Conservation (phyloP, 1,140 invertebrate genomes). For the Theocolax elegans region DNA sequence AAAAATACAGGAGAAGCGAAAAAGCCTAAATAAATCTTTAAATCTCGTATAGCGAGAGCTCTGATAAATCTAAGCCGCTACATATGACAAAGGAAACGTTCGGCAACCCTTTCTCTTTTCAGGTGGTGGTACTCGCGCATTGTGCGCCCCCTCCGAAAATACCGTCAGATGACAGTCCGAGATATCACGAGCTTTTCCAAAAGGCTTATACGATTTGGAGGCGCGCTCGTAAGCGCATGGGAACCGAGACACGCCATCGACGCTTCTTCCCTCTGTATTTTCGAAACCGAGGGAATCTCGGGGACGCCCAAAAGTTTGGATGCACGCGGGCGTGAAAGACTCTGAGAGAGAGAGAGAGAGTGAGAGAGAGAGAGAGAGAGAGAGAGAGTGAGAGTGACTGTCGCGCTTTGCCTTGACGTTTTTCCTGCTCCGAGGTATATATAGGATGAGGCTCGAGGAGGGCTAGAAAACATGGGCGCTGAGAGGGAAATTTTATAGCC, state of each 20-base stretch:
- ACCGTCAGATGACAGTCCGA: conserved; percentile 47
- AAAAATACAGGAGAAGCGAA: background rate
- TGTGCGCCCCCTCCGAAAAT: background rate
- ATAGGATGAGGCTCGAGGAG: no score
- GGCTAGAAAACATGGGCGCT: background rate
- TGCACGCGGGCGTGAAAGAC: conserved; percentile 45
- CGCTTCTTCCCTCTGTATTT: conserved; percentile 6
- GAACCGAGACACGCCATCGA: background rate
- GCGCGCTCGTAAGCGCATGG: background rate
- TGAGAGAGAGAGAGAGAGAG: conserved; percentile 42
- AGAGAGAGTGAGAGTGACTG: background rate
- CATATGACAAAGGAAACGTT: conserved; percentile 33
- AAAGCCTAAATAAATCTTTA: conserved; percentile 29
- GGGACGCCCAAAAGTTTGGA: conserved; percentile 42
- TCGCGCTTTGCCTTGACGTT: conserved; percentile 17
- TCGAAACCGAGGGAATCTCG: background rate
- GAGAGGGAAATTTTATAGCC: conserved; percentile 41
- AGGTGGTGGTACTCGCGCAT: background rate
- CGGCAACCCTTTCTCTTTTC: conserved; percentile 36
- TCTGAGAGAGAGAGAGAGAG: background rate
- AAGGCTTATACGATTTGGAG: conserved; percentile 47
- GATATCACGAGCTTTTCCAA: conserved; percentile 44
- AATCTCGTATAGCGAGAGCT: conserved; percentile 30
- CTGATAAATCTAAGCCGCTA: conserved; percentile 36
- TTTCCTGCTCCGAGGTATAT: background rate